A percentile compares a stretch with the other conserved stretches of the same genome.
phyloP scores from a whole-genome alignment of 1,140 invertebrate genomes.

The Rhyacophila brunnea region DNA sequence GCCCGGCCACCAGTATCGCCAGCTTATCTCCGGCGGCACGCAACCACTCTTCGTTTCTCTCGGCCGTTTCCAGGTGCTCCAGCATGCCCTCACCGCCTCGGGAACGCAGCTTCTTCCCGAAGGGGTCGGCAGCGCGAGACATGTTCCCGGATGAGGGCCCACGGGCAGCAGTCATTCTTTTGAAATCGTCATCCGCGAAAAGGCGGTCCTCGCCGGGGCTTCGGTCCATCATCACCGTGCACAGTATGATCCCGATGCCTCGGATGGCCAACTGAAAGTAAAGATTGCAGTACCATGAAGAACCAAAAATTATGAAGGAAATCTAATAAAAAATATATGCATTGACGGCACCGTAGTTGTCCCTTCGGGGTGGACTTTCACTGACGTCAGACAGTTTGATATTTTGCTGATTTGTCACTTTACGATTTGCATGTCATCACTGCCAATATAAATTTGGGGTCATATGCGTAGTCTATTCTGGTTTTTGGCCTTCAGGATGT shows the following conservation, averaged over 20 bases:
- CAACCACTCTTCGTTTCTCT: conserved; percentile 57
- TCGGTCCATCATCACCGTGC: conserved; percentile 52
- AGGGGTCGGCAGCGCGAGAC: conserved; percentile 27
- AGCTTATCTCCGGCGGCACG: conserved; percentile 57
- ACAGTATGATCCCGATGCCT: conserved; percentile 51
- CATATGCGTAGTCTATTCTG: too few species aligned
- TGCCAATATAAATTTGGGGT: too few species aligned
- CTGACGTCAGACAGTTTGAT: too few species aligned
- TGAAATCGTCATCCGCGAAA: conserved; percentile 23
- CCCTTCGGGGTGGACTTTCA: too few species aligned
- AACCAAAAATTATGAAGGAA: too few species aligned
- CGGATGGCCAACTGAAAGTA: conserved; percentile 49
- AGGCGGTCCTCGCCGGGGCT: conserved; percentile 16
- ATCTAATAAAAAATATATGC: too few species aligned
- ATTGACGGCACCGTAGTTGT: too few species aligned
- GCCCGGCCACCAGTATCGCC: conserved; percentile 47
- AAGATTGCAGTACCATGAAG: too few species aligned
- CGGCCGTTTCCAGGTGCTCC: conserved; percentile 46
- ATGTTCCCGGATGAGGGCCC: conserved; percentile 22
- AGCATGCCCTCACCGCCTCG: conserved; percentile 39
- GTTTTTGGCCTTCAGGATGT: too few species aligned
- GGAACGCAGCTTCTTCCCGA: conserved; percentile 31
- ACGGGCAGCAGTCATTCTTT: conserved; percentile 24
- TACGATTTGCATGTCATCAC: too few species aligned
- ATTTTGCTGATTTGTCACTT: too few species aligned